Evolutionary conservation across 2,888 invertebrate genomes (phyloP).

Genomic region (Eumacrocentrus americanus): DNA sequence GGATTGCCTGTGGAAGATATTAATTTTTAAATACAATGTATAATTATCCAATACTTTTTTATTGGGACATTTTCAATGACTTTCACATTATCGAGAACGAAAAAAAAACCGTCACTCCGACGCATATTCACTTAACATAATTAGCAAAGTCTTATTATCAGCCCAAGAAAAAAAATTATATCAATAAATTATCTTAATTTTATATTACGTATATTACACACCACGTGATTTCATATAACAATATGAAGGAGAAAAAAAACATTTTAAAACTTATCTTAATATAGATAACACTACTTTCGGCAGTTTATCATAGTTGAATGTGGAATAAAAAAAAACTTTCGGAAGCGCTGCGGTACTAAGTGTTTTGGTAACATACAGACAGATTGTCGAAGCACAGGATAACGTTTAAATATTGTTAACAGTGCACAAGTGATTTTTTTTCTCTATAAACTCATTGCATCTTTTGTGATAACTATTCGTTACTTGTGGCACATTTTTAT

Average conservation of each 20-base stretch:
- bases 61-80: no score
- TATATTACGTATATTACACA: background rate
- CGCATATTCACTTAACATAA: background rate
- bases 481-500: background rate
- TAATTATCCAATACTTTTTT: no score
- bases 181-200: background rate
- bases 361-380: no score
- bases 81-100: no score
- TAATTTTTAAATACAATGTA: background rate
- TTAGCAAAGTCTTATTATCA: conserved; percentile 4
- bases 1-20: conserved; percentile 7
- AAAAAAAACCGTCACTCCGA: background rate
- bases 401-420: no score
- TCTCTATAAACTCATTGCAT: background rate
- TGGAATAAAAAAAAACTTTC: background rate
- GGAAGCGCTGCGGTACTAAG: background rate
- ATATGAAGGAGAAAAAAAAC: background rate
- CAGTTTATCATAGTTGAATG: background rate
- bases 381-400: no score
- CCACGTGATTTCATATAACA: no score
- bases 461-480: background rate
- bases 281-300: background rate
- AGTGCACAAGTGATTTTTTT: no score
- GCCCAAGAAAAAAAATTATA: background rate
- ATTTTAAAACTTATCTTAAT: background rate